A percentile compares a stretch with the other conserved stretches of the same genome.
Evolutionary conservation across 2,113 vertebrate genomes (phyloP).

Genomic region (Pagrus major): DNA sequence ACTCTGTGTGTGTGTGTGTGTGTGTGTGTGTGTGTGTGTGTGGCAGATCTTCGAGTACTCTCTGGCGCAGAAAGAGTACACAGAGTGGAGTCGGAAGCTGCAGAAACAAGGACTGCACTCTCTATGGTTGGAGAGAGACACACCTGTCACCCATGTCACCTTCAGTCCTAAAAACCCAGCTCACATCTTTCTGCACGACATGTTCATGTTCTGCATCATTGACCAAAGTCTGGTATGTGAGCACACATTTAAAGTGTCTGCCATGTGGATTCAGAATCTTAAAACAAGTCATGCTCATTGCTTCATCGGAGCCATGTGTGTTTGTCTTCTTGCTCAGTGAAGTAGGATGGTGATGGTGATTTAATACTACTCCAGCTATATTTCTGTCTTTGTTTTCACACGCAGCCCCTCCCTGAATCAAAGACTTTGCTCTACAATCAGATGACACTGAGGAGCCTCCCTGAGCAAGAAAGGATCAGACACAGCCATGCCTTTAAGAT

Average conservation of each 20-base stretch:
- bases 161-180: constrained; percentile 88
- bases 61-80: constrained; percentile 89
- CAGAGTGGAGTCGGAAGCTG: constrained; percentile 89
- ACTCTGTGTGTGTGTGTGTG: too few relatives aligned
- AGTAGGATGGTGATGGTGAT: neutral
- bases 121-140: constrained; percentile 91
- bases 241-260: neutral
- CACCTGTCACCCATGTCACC: constrained; percentile 89
- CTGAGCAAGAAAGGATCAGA: constrained; percentile 77
- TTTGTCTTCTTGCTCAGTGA: neutral
- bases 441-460: constrained; percentile 85
- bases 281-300: too few relatives aligned
- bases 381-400: neutral
- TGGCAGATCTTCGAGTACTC: constrained; percentile 92
- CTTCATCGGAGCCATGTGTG: neutral
- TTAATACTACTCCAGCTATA: too few relatives aligned
- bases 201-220: constrained; percentile 93
- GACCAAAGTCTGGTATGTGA: constrained; percentile 92
- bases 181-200: constrained; percentile 92
- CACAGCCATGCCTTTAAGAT: constrained; percentile 93
- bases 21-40: neutral
- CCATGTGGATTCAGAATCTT: neutral
- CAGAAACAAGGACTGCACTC: constrained; percentile 89
- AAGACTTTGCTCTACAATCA: constrained; percentile 86
- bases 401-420: constrained; percentile 89